Percentiles rank a stretch among this genome's conserved stretches.
These are phyloP conservation scores for Ochropleura leucogaster DNA, from an alignment of 2,888 invertebrate genomes.

Conservation along the genomic window DNA sequence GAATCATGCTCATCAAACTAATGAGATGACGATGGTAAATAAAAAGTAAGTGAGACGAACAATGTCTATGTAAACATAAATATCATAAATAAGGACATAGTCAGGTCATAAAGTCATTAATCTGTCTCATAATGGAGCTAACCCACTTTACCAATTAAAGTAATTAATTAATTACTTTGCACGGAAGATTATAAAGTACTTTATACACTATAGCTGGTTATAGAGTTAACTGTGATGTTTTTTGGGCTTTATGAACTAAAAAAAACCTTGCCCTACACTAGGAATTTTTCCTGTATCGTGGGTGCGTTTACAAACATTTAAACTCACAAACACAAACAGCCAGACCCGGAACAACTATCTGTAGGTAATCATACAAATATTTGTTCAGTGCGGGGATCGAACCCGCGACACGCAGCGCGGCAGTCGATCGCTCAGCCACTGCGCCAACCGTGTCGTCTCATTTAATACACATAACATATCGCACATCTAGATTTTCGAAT, in stretches of 20 bases:
- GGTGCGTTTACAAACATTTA: too few relatives aligned
- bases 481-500: too few relatives aligned
- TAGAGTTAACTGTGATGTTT: neutral
- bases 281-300: too few relatives aligned
- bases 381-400: too few relatives aligned
- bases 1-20: conserved; percentile 3
- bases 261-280: too few relatives aligned
- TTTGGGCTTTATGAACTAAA: neutral
- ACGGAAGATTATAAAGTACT: conserved; percentile 4
- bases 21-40: conserved; percentile 6
- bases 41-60: conserved; percentile 1
- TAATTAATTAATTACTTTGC: conserved; percentile 43
- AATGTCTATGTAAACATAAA: neutral
- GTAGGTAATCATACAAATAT: too few relatives aligned
- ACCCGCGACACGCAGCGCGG: too few relatives aligned
- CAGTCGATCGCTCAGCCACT: too few relatives aligned
- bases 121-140: conserved; percentile 13
- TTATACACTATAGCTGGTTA: neutral
- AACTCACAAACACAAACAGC: too few relatives aligned
- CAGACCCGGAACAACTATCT: too few relatives aligned
- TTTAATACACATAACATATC: too few relatives aligned
- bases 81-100: conserved; percentile 8
- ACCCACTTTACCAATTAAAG: conserved; percentile 31
- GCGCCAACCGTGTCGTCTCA: too few relatives aligned
- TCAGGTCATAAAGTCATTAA: conserved; percentile 8